Evolutionary conservation across 1,140 invertebrate species (phyloP), one percentile per base, ranked within the genome.

Genomic region (Charaxes varanes): DNA sequence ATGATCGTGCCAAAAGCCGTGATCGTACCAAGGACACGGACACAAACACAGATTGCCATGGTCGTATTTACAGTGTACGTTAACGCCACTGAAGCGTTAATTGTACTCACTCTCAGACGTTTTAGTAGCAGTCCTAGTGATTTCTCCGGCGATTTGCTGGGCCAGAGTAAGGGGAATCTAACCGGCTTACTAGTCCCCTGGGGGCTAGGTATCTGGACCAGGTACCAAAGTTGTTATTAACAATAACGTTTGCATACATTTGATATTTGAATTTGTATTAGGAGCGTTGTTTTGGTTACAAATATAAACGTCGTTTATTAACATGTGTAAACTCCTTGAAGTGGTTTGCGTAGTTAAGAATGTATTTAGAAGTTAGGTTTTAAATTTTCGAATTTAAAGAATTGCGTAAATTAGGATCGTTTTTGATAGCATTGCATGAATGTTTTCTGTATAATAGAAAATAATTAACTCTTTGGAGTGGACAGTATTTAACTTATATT

Each of bases 81-180:
- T 40, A 42, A 16, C 31, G 37, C 35, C 32, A 18, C 12, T 28
- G 5, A 15, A 6, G 14, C 27, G 6, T 27, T 36, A 21, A 13
- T 16, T 30, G 23, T 79, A 81, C 77, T 81, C 63, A 81, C 77
- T 66, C 62, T 64, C 12, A 81, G 58, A 5, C 64, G 53, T 52
- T 79, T 79, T 36, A 81, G 54, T 12, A 81, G 64, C 23, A 73
- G 44, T 38, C 74, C 77, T 58, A 81, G 42, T 14, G 70, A 71
- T 66, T 79, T 81, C 50, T 81, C 72, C 28, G 63, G 55, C 27
- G 72, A 72, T 43, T 77, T 81, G 57, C 46, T 68, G 19, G 70
- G 70, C 77, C 72, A 81, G 32, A 81, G 42, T 17, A 76, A 71
- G 53, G 77, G 74, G 41, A 81, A 56, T 51, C 53, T 73, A 41